Evolutionary conservation across 2,888 invertebrate species (phyloP).

Genomic region (Chymomyza fuscimana): DNA sequence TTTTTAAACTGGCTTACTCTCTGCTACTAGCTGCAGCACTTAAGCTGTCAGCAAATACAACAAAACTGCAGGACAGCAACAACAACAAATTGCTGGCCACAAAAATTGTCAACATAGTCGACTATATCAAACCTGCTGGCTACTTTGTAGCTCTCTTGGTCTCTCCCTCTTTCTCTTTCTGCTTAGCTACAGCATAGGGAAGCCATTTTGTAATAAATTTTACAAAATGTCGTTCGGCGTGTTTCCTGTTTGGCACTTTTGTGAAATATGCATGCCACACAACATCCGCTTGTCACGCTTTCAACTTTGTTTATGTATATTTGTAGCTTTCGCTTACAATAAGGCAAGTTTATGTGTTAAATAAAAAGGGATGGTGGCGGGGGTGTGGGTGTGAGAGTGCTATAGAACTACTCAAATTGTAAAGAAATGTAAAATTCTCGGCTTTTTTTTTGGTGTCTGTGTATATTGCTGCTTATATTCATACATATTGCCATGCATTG

Average conservation of each 20-base stretch:
- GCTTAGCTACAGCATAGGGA: conserved; percentile 18
- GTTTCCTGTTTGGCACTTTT: conserved; percentile 70
- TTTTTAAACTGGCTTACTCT: background rate
- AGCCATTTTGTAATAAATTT: conserved; percentile 65
- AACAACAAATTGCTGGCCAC: conserved; percentile 8
- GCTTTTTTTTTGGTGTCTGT: background rate
- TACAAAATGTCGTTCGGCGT: conserved; percentile 57
- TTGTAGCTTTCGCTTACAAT: conserved; percentile 28
- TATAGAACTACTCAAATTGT: background rate
- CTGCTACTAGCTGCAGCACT: conserved; percentile 37
- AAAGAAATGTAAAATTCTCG: background rate
- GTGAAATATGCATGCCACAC: conserved; percentile 58
- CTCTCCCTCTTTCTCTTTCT: background rate
- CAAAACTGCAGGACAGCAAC: conserved; percentile 14
- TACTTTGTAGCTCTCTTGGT: conserved; percentile 11
- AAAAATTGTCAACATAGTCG: conserved; percentile 44
- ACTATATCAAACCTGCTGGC: conserved; percentile 7
- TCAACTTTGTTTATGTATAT: conserved; percentile 33
- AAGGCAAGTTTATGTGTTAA: background rate
- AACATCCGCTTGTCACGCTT: conserved; percentile 65
- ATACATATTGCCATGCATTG: background rate
- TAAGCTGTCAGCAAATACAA: conserved; percentile 45
- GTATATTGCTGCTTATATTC: conserved; percentile 3
- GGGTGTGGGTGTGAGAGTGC: background rate
- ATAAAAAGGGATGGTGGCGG: background rate